Evolutionary conservation across 92 coral and sea anemone genomes (phyloP).

Genomic region (Epizoanthus stellaris): DNA sequence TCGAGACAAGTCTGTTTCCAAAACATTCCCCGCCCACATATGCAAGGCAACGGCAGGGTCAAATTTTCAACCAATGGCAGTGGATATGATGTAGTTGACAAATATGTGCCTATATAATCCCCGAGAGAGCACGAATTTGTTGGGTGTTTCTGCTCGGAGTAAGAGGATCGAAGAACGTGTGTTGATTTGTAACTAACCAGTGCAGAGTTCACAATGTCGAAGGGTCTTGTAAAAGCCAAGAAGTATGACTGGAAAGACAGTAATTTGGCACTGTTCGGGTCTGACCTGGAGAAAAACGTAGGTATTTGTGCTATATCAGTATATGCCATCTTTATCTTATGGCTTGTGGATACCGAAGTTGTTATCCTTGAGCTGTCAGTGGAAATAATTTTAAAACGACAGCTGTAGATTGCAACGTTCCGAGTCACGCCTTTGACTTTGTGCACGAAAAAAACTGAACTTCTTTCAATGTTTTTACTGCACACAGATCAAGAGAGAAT

Average conservation of each 20-base stretch:
- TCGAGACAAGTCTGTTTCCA: not conserved
- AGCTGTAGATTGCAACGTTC: not conserved
- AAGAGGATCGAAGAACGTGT: not conserved
- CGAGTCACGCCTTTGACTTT: not conserved
- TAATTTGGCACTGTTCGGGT: constrained; percentile 61
- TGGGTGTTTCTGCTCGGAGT: constrained; percentile 27
- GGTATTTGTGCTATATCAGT: not conserved
- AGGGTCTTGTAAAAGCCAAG: constrained; percentile 60
- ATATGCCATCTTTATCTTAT: too few species aligned
- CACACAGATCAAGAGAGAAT: constrained; percentile 71
- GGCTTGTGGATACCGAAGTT: not conserved
- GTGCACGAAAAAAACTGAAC: not conserved
- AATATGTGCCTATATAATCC: constrained; percentile 25
- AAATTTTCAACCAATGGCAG: constrained; percentile 21
- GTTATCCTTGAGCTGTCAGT: not conserved
- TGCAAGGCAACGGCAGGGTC: constrained; percentile 11
- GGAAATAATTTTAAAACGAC: not conserved
- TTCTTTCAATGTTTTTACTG: not conserved
- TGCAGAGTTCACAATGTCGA: constrained; percentile 19
- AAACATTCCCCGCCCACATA: constrained; percentile 29
- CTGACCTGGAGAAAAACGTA: constrained; percentile 60
- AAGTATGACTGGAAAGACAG: constrained; percentile 69
- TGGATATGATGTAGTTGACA: not conserved
- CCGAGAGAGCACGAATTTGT: not conserved
- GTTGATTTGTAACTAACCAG: not conserved